Base-by-base conservation (phyloP, 2,797 vertebrate species). In the Crocodylus rhombifer region DNA sequence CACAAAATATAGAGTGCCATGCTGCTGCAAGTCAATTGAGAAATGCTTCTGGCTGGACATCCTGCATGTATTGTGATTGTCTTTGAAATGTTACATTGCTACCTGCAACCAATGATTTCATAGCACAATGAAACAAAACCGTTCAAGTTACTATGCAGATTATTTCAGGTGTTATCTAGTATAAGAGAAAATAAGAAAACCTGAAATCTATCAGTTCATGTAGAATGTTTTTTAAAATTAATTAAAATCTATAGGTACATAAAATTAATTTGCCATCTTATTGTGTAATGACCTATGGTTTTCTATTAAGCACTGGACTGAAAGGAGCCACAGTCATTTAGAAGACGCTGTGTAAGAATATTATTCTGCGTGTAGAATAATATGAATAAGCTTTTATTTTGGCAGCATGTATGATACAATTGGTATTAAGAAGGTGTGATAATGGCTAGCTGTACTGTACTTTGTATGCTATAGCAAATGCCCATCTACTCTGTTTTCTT, bases 1-100 rank as follows among this genome's bases (percentile, higher is more conserved):
- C 63, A 93, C 80, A 94, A 94, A 87, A 88, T 95, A 91, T 82
- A 79, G 95, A 97, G 97, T 91, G 95, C 96, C 81, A 82, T 88
- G 94, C 97, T 97, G 92, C 86, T 87, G 97, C 97, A 97, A 98
- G 97, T 97, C 85, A 97, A 95, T 91, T 89, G 96, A 97, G 90
- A 96, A 97, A 96, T 91, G 98, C 98, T 98, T 98, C 95, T 97
- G 96, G 97, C 97, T 96, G 97, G 95, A 94, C 97, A 93, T 97
- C 97, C 94, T 98, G 98, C 98, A 98, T 98, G 97, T 97, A 71
- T 97, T 87, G 97, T 97, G 97, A 97, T 97, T 97, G 98, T 97
- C 15, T 84, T 96, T 95, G 97, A 97, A 97, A 97, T 96, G 97
- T 98, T 95, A 96, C 96, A 95, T 93, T 97, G 97, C 97, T 98